phyloP scores from a whole-genome alignment of 2,113 vertebrate genomes.

The Thamnophis sirtalis region DNA sequence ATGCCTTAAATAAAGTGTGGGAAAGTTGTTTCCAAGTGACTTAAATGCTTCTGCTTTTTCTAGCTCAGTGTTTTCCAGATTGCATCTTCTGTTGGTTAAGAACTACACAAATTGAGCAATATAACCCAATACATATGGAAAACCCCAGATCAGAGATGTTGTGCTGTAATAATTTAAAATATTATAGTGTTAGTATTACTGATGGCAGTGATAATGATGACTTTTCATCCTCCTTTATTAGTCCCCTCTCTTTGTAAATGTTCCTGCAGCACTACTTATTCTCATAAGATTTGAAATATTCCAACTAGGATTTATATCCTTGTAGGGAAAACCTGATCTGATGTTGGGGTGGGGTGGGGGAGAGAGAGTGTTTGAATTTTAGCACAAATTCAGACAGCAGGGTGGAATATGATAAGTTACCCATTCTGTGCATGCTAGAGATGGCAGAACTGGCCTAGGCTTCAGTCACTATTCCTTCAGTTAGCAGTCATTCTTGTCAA shows the following conservation, averaged over 20 bases:
- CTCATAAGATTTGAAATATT: not conserved
- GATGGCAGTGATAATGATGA: not conserved
- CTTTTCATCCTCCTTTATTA: not conserved
- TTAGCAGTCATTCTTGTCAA: not conserved
- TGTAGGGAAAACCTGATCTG: not conserved
- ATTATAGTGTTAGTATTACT: not conserved
- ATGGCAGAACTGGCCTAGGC: not conserved
- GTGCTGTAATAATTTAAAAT: not conserved
- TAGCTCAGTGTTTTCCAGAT: not conserved
- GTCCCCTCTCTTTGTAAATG: not conserved
- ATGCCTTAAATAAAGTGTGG: not conserved
- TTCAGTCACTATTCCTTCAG: not conserved
- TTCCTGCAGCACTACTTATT: not conserved
- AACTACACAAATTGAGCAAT: not conserved
- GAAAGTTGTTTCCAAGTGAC: not conserved
- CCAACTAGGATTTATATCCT: not conserved
- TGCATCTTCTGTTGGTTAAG: not conserved
- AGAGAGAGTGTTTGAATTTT: not conserved
- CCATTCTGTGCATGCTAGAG: not conserved
- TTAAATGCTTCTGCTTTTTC: not conserved
- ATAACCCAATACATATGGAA: not conserved
- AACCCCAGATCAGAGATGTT: not conserved
- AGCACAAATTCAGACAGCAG: not conserved
- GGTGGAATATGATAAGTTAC: not conserved
- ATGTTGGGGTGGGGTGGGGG: not conserved